phyloP scores from a whole-genome alignment of 2,888 invertebrate species.

The Drosophila gaucha region DNA sequence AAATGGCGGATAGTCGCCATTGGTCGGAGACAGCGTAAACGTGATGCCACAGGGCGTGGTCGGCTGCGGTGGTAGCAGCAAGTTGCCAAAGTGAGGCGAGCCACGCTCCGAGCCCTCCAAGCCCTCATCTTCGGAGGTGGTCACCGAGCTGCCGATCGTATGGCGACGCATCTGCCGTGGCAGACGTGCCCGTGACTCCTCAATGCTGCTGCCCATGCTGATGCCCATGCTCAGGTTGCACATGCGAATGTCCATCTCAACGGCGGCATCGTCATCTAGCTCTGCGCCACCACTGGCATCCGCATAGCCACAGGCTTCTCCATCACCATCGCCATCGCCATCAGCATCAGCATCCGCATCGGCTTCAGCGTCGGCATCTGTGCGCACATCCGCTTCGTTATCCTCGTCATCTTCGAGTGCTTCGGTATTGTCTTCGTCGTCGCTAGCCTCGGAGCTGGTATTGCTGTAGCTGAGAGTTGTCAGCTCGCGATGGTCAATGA shows the following conservation, averaged over 20 bases:
- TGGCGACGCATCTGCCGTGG: constrained; percentile 81
- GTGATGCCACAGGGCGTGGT: constrained; percentile 87
- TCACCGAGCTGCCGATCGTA: constrained; percentile 82
- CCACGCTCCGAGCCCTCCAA: constrained; percentile 85
- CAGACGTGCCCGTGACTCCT: constrained; percentile 74
- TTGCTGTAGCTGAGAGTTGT: constrained; percentile 86
- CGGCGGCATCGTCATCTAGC: constrained; percentile 81
- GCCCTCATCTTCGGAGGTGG: constrained; percentile 85
- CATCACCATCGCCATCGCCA: constrained; percentile 80
- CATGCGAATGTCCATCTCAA: constrained; percentile 67
- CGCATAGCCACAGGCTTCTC: constrained; percentile 57
- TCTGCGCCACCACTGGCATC: constrained; percentile 36
- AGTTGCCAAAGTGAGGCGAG: constrained; percentile 83
- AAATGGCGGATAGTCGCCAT: constrained; percentile 83
- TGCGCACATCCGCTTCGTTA: constrained; percentile 38
- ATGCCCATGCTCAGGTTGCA: constrained; percentile 72
- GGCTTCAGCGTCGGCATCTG: not conserved
- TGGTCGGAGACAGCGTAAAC: constrained; percentile 88
- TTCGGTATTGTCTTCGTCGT: constrained; percentile 82
- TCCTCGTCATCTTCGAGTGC: constrained; percentile 69
- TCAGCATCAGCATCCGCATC: constrained; percentile 6
- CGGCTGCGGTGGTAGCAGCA: constrained; percentile 84
- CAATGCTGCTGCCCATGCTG: constrained; percentile 78
- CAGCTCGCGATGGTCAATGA: constrained; percentile 82
- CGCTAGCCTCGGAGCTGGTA: constrained; percentile 85